Conservation (phyloP, 2,113 vertebrate genomes). For the Grantiella picta region DNA sequence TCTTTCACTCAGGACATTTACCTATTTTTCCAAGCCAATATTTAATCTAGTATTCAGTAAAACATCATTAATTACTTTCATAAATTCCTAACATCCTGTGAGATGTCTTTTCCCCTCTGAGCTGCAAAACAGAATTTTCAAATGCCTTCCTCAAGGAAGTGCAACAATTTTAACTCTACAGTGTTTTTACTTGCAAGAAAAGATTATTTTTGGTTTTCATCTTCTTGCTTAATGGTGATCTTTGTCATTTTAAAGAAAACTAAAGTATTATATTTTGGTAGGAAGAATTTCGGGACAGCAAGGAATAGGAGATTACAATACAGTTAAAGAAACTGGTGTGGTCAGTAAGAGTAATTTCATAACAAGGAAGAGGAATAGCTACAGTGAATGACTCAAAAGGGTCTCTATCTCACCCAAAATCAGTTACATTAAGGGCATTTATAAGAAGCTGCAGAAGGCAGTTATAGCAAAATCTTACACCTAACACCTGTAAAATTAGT, state of each 20-base stretch:
- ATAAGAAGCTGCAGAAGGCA: neutral
- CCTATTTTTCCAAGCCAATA: conserved; percentile 19
- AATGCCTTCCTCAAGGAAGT: neutral
- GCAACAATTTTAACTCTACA: neutral
- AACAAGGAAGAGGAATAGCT: neutral
- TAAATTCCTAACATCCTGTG: neutral
- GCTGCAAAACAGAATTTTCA: neutral
- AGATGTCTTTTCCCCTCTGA: neutral
- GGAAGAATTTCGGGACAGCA: neutral
- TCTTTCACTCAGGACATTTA: neutral
- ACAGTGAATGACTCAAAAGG: neutral
- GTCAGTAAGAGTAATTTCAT: neutral
- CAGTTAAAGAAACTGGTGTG: neutral
- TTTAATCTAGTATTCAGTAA: conserved; percentile 21
- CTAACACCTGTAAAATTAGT: neutral
- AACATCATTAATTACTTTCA: conserved; percentile 14
- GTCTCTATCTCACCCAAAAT: neutral
- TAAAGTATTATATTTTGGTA: neutral
- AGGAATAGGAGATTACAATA: neutral
- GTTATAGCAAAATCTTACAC: neutral
- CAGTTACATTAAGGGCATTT: neutral
- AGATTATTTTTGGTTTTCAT: neutral
- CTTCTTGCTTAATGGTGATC: neutral
- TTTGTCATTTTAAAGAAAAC: neutral
- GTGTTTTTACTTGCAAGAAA: neutral